Base-by-base conservation (phyloP, 2,113 vertebrate species). In the Collichthys lucidus region DNA sequence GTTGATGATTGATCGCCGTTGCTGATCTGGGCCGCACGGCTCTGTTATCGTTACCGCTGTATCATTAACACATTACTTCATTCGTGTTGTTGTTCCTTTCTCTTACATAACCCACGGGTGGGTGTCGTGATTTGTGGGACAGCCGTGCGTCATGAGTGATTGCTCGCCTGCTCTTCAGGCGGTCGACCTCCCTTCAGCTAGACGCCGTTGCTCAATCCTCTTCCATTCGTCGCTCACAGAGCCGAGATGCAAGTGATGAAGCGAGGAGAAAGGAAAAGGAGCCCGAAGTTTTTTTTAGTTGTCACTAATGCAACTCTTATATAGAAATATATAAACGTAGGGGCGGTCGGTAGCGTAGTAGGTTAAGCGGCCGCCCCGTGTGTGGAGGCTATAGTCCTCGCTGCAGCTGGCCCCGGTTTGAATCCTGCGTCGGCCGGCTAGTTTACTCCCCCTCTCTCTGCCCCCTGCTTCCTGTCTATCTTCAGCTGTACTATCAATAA, bases 11-110 rank as follows among this genome's bases (percentile, higher is more conserved):
- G 26, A 71, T 80, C 44, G 4, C 35, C 49, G 44, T 16, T 44
- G 19, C 50, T 74, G 69, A 62, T 73, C 40, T 84, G n/a, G 26
- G 26, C 68, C 40, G 24, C 4, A 68, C 50, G 22, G 24, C 49
- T 59, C 44, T 55, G 56, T 73, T 50, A 73, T 78, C 64, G 14
- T 78, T 72, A 78, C 67, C 53, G 66, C 83, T 49, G 63, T 53
- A 7, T 72, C 56, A 52, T 86, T 71, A 74, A 83, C 74, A 70
- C 46, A 20, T 68, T 63, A 22, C 31, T 31, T 9, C 67, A 31
- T 17, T 6, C 19, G 49, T 19, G 47, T 22, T 5, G 5, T 9
- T 12, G 17, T 35, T 61, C 4, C 8, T 16, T 49, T 7, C 10
- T 7, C 10, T 19, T 31, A 16, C 64, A 74, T 31, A 62, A 29